A percentile compares a stretch with the other conserved stretches of the same genome.
Evolutionary conservation across 1,140 invertebrate genomes (phyloP).

Genomic region (Neodiprion pinetum): DNA sequence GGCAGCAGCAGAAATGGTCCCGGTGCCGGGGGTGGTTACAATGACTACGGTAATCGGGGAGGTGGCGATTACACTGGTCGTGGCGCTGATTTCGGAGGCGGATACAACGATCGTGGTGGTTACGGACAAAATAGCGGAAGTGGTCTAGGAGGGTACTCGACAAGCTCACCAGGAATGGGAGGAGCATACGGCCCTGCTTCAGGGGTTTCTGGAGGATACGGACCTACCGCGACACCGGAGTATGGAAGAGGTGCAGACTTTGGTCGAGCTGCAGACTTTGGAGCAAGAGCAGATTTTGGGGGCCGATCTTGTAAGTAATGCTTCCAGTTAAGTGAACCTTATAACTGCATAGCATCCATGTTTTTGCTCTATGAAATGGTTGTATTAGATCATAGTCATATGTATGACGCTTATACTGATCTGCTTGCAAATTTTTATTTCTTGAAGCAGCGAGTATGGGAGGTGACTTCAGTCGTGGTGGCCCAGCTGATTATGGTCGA

Average conservation of each 20-base stretch:
- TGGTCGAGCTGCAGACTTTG: constrained; percentile 52
- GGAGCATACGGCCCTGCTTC: constrained; percentile 53
- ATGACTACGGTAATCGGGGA: constrained; percentile 55
- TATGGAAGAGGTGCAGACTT: constrained; percentile 55
- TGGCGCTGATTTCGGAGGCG: constrained; percentile 38
- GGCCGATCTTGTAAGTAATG: constrained; percentile 30
- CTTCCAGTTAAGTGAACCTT: too few relatives aligned
- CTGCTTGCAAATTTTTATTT: constrained; percentile 28
- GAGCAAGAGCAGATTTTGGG: constrained; percentile 53
- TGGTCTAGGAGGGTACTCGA: constrained; percentile 54
- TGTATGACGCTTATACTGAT: not conserved
- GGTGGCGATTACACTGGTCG: constrained; percentile 54
- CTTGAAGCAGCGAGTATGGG: constrained; percentile 54
- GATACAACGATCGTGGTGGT: constrained; percentile 53
- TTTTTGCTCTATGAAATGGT: not conserved
- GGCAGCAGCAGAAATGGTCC: constrained; percentile 40
- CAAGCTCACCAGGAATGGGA: constrained; percentile 52
- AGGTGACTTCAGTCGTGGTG: constrained; percentile 56
- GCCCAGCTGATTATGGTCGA: constrained; percentile 57
- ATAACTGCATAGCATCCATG: too few relatives aligned
- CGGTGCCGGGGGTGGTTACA: constrained; percentile 55
- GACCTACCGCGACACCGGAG: constrained; percentile 51
- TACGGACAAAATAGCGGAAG: constrained; percentile 56
- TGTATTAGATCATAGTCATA: not conserved
- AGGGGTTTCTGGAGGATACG: constrained; percentile 52